Conservation (phyloP, 2,888 invertebrate genomes). For the Thecocarcelia acutangulata region DNA sequence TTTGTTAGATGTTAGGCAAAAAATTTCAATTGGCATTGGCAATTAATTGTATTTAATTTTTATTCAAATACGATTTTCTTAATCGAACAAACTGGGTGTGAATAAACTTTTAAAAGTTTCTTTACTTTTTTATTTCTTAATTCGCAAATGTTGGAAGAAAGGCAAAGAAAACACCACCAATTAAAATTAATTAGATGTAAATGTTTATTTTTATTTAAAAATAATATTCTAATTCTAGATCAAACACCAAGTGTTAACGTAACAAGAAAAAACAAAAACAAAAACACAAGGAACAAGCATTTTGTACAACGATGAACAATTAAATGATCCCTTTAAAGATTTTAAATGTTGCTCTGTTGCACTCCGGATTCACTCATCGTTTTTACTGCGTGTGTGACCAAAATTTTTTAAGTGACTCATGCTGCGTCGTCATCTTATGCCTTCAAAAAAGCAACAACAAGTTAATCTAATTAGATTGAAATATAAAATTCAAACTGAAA, state of each 20-base stretch:
- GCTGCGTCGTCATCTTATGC: constrained; percentile 63
- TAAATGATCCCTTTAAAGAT: constrained; percentile 63
- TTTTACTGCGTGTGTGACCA: constrained; percentile 57
- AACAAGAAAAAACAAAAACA: constrained; percentile 14
- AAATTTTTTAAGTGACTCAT: constrained; percentile 65
- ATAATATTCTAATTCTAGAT: constrained; percentile 66
- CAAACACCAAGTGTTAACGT: constrained; percentile 40
- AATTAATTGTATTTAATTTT: constrained; percentile 32
- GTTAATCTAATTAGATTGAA: constrained; percentile 66
- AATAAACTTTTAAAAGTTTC: constrained; percentile 38
- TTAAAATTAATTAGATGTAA: constrained; percentile 58
- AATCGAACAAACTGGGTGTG: constrained; percentile 44
- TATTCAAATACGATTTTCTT: constrained; percentile 22
- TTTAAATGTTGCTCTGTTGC: constrained; percentile 7
- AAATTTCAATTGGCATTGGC: constrained; percentile 46
- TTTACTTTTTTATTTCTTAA: not conserved
- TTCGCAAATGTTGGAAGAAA: constrained; percentile 61
- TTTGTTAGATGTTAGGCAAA: not conserved
- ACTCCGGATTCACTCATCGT: constrained; percentile 48
- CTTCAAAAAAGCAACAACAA: constrained; percentile 61
- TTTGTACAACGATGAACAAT: constrained; percentile 38
- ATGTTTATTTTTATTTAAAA: constrained; percentile 47
- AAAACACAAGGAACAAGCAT: constrained; percentile 25
- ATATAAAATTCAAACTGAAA: constrained; percentile 66
- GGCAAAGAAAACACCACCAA: constrained; percentile 50